Base-by-base conservation (phyloP, 2,888 invertebrate genomes). In the Nomada fucata region DNA sequence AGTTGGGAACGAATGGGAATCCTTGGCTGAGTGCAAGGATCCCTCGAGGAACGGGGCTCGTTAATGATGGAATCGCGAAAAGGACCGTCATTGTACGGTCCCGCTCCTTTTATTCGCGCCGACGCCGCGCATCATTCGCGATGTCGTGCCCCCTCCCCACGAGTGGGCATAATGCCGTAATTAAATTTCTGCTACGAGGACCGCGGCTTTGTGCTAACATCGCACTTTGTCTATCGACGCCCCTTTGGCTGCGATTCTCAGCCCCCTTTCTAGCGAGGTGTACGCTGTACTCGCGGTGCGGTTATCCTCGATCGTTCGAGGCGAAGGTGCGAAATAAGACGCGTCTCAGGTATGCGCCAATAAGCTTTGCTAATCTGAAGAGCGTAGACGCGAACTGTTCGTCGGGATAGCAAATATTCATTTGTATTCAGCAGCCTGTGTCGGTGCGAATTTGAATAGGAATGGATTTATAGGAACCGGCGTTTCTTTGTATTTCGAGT, bases 161-260 rank as follows among this genome's bases (percentile, higher is more conserved):
- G 50, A 18, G 53, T 44, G 74, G 26, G 60, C 71, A 82, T 82
- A 77, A 82, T 82, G 65, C 59, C 53, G 76, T 82, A 82, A 82
- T 82, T 82, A 82, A 82, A 82, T 81, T 76, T 81, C 82, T 80
- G 71, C 82, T 18, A 53, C 71, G 59, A 36, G 67, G 44, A 11
- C 63, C 59, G 20, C 29, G 57, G 59, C 81, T 82, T 76, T 81
- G 67, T 70, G 69, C 60, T 64, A 69, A 55, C 81, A 26, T 55
- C 71, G 55, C 61, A 50, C 36, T 77, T 79, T 57, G 67, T 61
- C 80, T 79, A 79, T 72, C 79, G 72, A n/a, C 61, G 29, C 44
- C 67, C 72, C 72, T 67, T 80, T 44, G 18, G 23, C 64, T 23
- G 69, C 13, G 47, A 57, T 73, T 42, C 7, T 29, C 29, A 44